These are phyloP conservation scores for Rhinatrema bivittatum DNA, from an alignment of 2,797 vertebrate genomes.

Conservation along the genomic window DNA sequence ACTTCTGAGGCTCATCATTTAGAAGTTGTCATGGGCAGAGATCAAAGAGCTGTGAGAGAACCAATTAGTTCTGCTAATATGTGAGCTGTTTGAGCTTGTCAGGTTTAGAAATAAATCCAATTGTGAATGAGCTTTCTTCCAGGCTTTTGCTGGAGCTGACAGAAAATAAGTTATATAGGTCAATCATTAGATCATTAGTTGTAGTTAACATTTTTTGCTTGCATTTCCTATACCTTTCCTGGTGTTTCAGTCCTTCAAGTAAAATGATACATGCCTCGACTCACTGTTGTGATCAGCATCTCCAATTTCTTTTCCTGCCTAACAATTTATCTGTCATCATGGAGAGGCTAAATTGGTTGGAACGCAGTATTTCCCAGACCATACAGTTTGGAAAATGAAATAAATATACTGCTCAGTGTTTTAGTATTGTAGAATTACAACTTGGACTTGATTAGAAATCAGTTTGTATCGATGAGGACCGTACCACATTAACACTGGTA, in stretches of 20 bases:
- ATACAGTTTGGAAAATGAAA: background rate
- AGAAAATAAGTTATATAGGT: background rate
- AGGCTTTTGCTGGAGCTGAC: background rate
- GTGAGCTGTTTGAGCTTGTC: conserved; percentile 26
- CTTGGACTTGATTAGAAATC: too few relatives aligned
- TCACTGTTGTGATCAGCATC: conserved; percentile 3
- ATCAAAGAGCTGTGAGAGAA: too few relatives aligned
- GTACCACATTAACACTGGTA: too few relatives aligned
- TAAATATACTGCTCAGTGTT: too few relatives aligned
- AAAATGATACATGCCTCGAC: conserved; percentile 16
- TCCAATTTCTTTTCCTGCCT: conserved; percentile 9
- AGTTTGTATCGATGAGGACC: too few relatives aligned
- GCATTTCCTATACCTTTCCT: conserved; percentile 6
- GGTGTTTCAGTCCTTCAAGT: conserved; percentile 1
- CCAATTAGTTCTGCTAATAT: conserved; percentile 25
- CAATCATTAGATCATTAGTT: too few relatives aligned
- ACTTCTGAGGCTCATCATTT: conserved; percentile 13
- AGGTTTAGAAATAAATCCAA: conserved; percentile 25
- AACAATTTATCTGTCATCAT: conserved; percentile 9
- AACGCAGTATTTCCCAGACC: conserved; percentile 1
- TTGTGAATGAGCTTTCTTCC: conserved; percentile 24
- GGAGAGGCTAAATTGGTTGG: background rate
- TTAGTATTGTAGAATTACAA: too few relatives aligned
- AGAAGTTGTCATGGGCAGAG: conserved; percentile 12
- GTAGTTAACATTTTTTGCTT: background rate